Conservation (phyloP, 2,888 invertebrate species). For the Drosophila engyochracea region DNA sequence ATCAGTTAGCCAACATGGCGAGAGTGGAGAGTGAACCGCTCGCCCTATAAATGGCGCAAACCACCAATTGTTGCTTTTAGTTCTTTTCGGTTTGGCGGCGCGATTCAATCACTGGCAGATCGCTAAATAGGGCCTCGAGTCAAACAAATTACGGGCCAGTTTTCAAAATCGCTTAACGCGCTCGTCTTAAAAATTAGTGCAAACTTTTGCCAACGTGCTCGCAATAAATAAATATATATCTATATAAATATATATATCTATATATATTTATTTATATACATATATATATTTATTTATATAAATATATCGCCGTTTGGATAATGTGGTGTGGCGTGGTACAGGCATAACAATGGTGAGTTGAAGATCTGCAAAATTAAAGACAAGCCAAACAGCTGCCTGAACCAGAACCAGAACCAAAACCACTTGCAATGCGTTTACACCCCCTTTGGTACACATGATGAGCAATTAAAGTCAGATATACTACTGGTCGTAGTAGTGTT, state of each 20-base stretch:
- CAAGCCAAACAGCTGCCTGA: constrained; percentile 15
- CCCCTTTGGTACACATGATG: neutral
- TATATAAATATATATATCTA: neutral
- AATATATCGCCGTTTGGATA: constrained; percentile 39
- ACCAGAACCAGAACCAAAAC: constrained; percentile 49
- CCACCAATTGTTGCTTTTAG: constrained; percentile 64
- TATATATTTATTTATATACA: neutral
- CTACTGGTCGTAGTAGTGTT: neutral
- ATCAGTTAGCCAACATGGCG: constrained; percentile 52
- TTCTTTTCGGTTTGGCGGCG: constrained; percentile 67
- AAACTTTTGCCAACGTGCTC: constrained; percentile 1
- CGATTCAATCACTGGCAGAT: constrained; percentile 49
- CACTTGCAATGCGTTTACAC: constrained; percentile 62
- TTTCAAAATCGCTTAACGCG: constrained; percentile 1
- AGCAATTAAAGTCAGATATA: neutral
- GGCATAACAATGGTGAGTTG: constrained; percentile 71
- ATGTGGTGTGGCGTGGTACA: constrained; percentile 63
- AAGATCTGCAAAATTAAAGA: constrained; percentile 11
- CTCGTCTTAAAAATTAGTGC: constrained; percentile 3
- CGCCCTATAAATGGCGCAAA: constrained; percentile 71
- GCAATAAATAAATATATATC: neutral
- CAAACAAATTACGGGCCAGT: constrained; percentile 4
- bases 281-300: neutral
- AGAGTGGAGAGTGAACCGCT: constrained; percentile 25
- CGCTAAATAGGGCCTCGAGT: constrained; percentile 10